Evolutionary conservation across 2,888 invertebrate genomes (phyloP), one percentile per base, ranked within the genome.

Genomic region (Campoplex nolae): DNA sequence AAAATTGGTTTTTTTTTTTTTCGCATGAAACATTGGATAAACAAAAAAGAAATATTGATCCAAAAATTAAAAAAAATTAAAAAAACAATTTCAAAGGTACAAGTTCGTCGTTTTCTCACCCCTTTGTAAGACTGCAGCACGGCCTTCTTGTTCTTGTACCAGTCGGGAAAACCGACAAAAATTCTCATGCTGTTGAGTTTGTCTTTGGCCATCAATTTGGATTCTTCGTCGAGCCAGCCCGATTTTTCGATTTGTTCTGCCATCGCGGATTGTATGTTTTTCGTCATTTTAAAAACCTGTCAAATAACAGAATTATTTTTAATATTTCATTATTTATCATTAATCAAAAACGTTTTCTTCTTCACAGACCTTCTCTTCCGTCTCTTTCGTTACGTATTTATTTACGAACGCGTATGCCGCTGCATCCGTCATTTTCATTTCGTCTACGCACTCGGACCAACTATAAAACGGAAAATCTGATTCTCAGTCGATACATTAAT

Each of bases 221-320:
- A 96, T 56, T 93, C 93, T 11, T 93, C 93, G 87, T 96, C 96
- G 96, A 96, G 96, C 96, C 96, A 96, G 54, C 95, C 94, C 54
- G 95, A 94, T 2, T 93, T 92, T 11, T 92, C 90, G 16, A 96
- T 93, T 79, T 95, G 94, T 62, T 95, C 93, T 84, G 94, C 94
- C 91, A 96, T 95, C 0, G 96, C 95, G 77, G 93, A 92, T 73
- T 95, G 93, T 28, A 96, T 94, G 89, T 95, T 94, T 13, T 93
- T 92, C 56, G 96, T 95, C 95, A 96, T 96, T 82, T 95, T 94
- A 68, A 91, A 76, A 28, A 93, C 93, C 94, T 94, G 71, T 9
- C 18, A 68, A 75, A 54, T 42, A 8, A 23, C 51, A 8, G 65
- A 54, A 62, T 62, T n/a, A 38, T 28, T 16, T 3, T 74, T 6